phyloP scores from a whole-genome alignment of 2,113 vertebrate species.

The Thunnus thynnus region DNA sequence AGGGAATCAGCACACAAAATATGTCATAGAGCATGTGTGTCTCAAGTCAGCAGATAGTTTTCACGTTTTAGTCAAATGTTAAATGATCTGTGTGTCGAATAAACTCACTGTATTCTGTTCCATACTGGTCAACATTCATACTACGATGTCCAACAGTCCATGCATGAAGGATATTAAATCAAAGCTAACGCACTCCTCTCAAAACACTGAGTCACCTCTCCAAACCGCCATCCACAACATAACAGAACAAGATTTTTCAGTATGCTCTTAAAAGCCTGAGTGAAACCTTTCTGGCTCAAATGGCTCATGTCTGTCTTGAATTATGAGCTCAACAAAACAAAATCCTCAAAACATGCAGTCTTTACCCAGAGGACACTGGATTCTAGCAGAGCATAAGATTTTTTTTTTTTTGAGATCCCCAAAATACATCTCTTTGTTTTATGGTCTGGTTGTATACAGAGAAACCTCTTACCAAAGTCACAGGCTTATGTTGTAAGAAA shows the following conservation, averaged over 20 bases:
- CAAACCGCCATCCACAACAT: slow-evolving; percentile 51
- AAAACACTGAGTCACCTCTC: slow-evolving; percentile 58
- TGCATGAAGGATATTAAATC: slow-evolving; percentile 45
- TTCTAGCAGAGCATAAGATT: slow-evolving; percentile 63
- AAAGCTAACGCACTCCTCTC: slow-evolving; percentile 50
- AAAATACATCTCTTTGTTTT: slow-evolving; percentile 77
- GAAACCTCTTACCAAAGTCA: slow-evolving; percentile 57
- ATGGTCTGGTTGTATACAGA: slow-evolving; percentile 66
- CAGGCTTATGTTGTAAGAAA: slow-evolving; percentile 60
- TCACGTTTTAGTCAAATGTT: neutral
- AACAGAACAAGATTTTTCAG: slow-evolving; percentile 52
- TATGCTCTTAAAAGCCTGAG: slow-evolving; percentile 68
- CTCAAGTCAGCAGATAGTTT: neutral
- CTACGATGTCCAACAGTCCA: slow-evolving; percentile 12
- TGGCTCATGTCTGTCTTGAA: slow-evolving; percentile 80
- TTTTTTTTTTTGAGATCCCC: slow-evolving; percentile 63
- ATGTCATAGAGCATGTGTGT: neutral
- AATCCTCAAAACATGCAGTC: slow-evolving; percentile 80
- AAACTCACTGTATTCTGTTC: neutral
- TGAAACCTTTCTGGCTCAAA: slow-evolving; percentile 77
- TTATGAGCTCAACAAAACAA: slow-evolving; percentile 85
- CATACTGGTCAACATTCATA: neutral
- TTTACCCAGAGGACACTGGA: slow-evolving; percentile 77
- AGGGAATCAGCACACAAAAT: no score
- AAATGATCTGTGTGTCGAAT: neutral